Percentiles rank a stretch among this genome's conserved stretches.
Conservation (phyloP, 2,113 vertebrate genomes). For the Typhlomys cinereus region DNA sequence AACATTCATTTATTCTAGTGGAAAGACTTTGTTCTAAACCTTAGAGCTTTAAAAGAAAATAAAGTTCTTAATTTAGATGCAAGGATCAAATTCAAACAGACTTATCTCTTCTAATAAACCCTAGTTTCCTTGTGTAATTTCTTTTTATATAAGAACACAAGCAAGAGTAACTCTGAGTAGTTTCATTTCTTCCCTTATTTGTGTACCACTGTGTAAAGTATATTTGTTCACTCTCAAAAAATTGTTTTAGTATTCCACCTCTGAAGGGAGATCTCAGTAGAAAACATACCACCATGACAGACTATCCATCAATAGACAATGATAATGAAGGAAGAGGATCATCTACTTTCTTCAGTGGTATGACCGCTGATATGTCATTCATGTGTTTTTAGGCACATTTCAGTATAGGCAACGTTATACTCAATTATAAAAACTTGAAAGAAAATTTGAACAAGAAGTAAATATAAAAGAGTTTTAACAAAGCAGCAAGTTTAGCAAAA, state of each 20-base stretch:
- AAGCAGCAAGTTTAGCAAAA: not conserved
- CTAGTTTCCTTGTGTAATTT: not conserved
- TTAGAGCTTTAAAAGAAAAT: not conserved
- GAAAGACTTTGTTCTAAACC: not conserved
- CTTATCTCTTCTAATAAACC: not conserved
- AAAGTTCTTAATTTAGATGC: not conserved
- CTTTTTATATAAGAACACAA: not conserved
- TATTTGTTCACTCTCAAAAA: no score
- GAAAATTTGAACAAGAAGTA: not conserved
- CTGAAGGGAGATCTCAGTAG: no score
- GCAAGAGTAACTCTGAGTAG: no score
- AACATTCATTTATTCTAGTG: not conserved
- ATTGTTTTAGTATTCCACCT: no score
- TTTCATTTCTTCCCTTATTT: no score
- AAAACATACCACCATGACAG: no score
- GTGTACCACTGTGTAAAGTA: no score
- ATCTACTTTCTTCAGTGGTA: no score
- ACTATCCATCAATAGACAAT: no score
- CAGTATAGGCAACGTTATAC: no score
- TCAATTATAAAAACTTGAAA: conserved; percentile 32
- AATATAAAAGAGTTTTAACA: not conserved
- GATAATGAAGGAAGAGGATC: no score
- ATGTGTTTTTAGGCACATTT: not conserved
- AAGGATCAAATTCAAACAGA: not conserved
- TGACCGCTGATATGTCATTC: no score